A percentile compares a stretch with the other conserved stretches of the same genome.
Conservation (phyloP, 2,888 invertebrate species). For the Mesochorus sp. region DNA sequence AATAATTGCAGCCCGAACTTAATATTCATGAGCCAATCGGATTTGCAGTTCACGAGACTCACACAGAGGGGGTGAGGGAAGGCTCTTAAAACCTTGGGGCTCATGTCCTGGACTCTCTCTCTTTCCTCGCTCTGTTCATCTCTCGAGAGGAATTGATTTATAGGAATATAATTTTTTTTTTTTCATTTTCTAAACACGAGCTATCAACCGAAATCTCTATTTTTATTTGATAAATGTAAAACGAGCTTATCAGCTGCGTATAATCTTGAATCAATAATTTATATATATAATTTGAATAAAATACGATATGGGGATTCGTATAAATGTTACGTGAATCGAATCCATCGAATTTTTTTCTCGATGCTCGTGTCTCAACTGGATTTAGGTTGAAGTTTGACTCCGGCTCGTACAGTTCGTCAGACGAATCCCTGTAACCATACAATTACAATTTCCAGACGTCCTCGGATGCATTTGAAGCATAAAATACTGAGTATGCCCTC, state of each 20-base stretch:
- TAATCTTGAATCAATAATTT: too few species aligned
- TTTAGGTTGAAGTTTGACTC: conserved; percentile 11
- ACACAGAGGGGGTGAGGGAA: conserved; percentile 33
- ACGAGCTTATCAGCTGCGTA: too few species aligned
- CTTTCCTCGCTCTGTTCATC: not conserved
- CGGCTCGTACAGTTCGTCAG: not conserved
- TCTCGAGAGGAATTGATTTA: not conserved
- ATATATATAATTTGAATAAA: not conserved
- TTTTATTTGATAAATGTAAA: not conserved
- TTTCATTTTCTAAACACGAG: not conserved
- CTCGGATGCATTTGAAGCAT: conserved; percentile 67
- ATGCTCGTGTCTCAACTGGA: not conserved
- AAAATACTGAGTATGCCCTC: conserved; percentile 61
- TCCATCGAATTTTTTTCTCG: conserved; percentile 14
- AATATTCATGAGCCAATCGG: conserved; percentile 82
- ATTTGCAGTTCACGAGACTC: conserved; percentile 79
- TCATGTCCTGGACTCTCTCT: conserved; percentile 32
- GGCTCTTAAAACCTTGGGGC: conserved; percentile 44
- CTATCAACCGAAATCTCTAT: too few species aligned
- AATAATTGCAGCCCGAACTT: conserved; percentile 82
- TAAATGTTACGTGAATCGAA: not conserved
- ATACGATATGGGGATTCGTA: not conserved
- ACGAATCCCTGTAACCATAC: conserved; percentile 2
- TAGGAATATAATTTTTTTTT: not conserved
- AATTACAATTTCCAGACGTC: conserved; percentile 57